Percentiles rank a stretch among this genome's conserved stretches.
These are phyloP conservation scores for Charanyca ferruginea DNA, from an alignment of 2,888 invertebrate species.

Conservation along the genomic window DNA sequence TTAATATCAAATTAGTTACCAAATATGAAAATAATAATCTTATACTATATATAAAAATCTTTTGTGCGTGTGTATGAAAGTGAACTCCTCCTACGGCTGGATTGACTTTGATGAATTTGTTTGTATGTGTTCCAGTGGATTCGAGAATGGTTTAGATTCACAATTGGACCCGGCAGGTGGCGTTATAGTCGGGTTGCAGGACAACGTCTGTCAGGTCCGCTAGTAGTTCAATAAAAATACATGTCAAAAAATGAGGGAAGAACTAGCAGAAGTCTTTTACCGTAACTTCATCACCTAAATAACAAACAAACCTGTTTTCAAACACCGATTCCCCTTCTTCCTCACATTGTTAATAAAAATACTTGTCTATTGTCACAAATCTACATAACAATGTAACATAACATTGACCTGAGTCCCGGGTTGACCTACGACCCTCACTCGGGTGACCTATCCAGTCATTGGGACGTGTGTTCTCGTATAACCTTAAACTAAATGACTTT, in stretches of 20 bases:
- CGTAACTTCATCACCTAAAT: not conserved
- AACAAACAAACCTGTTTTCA: constrained; percentile 17
- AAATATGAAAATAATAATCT: too few species aligned
- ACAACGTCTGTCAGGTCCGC: too few species aligned
- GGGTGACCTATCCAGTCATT: constrained; percentile 82
- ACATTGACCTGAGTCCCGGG: constrained; percentile 81
- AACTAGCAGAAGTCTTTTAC: not conserved
- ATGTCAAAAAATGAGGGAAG: not conserved
- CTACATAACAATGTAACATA: constrained; percentile 86
- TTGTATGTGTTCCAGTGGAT: too few species aligned
- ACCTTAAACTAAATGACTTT: constrained; percentile 68
- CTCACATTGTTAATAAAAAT: constrained; percentile 74
- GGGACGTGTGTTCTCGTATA: constrained; percentile 80
- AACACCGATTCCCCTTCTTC: constrained; percentile 22
- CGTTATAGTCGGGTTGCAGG: too few species aligned
- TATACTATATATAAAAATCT: too few species aligned
- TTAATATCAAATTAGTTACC: too few species aligned
- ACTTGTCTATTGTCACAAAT: constrained; percentile 73
- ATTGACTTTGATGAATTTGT: too few species aligned
- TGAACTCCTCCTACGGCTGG: too few species aligned
- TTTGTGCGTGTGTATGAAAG: too few species aligned
- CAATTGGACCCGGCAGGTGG: too few species aligned
- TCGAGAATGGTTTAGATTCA: too few species aligned
- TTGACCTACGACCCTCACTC: constrained; percentile 79
- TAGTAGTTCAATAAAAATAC: not conserved